phyloP scores from a whole-genome alignment of 2,797 vertebrate genomes.

The Manis pentadactyla region DNA sequence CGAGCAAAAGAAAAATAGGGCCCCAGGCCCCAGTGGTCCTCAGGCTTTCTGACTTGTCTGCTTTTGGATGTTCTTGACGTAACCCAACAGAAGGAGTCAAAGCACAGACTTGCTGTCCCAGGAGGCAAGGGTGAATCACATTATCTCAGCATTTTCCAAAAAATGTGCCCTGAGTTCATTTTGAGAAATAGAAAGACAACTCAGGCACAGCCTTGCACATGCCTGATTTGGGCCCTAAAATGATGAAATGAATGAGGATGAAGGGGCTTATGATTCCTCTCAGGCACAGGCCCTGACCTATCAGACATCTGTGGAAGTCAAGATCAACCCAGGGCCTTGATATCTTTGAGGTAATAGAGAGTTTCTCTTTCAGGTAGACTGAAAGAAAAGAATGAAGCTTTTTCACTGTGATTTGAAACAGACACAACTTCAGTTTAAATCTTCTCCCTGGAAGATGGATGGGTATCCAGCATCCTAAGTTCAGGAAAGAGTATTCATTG shows the following conservation, averaged over 20 bases:
- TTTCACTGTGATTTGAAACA: conserved; percentile 71
- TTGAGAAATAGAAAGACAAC: conserved; percentile 73
- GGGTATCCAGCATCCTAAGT: conserved; percentile 52
- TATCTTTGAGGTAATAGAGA: conserved; percentile 74
- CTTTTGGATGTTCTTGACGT: background rate
- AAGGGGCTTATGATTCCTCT: conserved; percentile 75
- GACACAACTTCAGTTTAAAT: conserved; percentile 64
- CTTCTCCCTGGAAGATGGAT: conserved; percentile 54
- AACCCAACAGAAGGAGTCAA: conserved; percentile 46
- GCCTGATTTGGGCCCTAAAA: conserved; percentile 68
- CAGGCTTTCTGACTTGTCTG: background rate
- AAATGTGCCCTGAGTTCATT: conserved; percentile 51
- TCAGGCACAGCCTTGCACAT: background rate
- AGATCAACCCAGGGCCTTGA: conserved; percentile 70
- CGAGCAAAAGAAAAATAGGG: background rate
- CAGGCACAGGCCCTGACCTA: conserved; percentile 61
- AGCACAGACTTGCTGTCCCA: conserved; percentile 49
- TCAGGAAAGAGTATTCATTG: conserved; percentile 62
- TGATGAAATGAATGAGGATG: conserved; percentile 58
- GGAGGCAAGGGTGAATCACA: conserved; percentile 74
- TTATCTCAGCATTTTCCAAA: conserved; percentile 62
- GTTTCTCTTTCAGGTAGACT: conserved; percentile 78
- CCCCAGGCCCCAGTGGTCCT: background rate
- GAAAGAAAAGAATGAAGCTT: conserved; percentile 77
- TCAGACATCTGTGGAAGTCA: conserved; percentile 71